These are phyloP conservation scores for Magallana ariakensis DNA, from an alignment of 1,140 invertebrate genomes.

Conservation along the genomic window DNA sequence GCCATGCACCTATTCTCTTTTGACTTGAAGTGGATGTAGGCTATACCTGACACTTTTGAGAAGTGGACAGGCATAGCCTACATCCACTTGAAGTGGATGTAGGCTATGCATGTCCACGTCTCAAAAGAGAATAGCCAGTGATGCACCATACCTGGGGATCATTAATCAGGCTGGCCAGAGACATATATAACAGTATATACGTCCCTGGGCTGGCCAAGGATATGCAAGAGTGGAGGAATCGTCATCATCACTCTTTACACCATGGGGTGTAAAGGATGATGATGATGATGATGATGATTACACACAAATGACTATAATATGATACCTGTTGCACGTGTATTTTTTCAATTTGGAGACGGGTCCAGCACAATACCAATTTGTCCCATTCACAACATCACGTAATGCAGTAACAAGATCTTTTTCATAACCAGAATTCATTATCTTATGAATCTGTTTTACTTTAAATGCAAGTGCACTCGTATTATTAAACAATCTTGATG, in stretches of 20 bases:
- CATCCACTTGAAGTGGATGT: too few species aligned
- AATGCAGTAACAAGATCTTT: conserved; percentile 54
- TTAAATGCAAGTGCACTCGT: not conserved
- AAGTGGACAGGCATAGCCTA: too few species aligned
- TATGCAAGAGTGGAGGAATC: not conserved
- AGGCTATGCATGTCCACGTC: too few species aligned
- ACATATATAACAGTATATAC: too few species aligned
- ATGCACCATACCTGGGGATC: not conserved
- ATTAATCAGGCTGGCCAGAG: not conserved
- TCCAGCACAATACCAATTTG: conserved; percentile 51
- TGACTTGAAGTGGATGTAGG: too few species aligned
- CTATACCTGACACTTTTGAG: too few species aligned
- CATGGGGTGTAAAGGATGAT: too few species aligned
- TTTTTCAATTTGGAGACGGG: conserved; percentile 39
- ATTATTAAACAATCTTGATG: not conserved
- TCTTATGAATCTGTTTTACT: not conserved
- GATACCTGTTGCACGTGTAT: conserved; percentile 40
- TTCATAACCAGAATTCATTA: conserved; percentile 53
- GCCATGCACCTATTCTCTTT: too few species aligned
- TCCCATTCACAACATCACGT: conserved; percentile 51
- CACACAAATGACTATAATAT: not conserved
- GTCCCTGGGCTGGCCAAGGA: not conserved
- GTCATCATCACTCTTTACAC: too few species aligned
- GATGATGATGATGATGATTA: too few species aligned
- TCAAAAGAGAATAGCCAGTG: too few species aligned